These are phyloP conservation scores for Leucoptera coffeella DNA, from an alignment of 2,888 invertebrate species.

Conservation along the genomic window DNA sequence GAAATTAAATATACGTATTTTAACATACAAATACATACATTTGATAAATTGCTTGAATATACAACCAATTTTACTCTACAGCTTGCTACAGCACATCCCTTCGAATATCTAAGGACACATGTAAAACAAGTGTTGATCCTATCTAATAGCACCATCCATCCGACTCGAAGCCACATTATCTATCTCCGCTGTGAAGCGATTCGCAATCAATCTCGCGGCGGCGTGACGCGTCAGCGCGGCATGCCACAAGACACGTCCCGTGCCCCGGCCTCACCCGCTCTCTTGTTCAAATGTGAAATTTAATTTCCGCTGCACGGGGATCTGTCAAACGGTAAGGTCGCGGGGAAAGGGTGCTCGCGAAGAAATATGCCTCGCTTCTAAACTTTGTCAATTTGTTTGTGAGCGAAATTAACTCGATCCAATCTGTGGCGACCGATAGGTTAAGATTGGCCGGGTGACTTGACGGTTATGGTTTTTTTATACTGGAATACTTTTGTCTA, in stretches of 20 bases:
- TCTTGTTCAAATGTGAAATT: constrained; percentile 53
- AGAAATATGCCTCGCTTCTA: constrained; percentile 52
- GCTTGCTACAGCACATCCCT: too few relatives aligned
- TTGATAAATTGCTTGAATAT: too few relatives aligned
- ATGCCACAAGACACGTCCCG: constrained; percentile 24
- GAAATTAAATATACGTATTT: too few relatives aligned
- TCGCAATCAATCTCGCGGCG: constrained; percentile 9
- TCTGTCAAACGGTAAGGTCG: constrained; percentile 23
- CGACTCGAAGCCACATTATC: too few relatives aligned
- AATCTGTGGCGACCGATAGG: constrained; percentile 25
- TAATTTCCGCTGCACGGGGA: constrained; percentile 49
- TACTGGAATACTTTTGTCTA: too few relatives aligned
- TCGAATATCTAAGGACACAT: too few relatives aligned
- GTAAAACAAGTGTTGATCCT: too few relatives aligned
- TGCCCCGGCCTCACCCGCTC: constrained; percentile 21
- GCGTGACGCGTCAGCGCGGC: constrained; percentile 14
- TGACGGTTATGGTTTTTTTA: too few relatives aligned
- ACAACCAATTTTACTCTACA: too few relatives aligned
- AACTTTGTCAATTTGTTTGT: constrained; percentile 56
- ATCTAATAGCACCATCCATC: too few relatives aligned
- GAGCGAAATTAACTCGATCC: constrained; percentile 54
- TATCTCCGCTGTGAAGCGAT: too few relatives aligned
- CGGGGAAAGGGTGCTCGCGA: constrained; percentile 20
- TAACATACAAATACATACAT: too few relatives aligned
- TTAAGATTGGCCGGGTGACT: background rate